Evolutionary conservation across 2,888 invertebrate species (phyloP).

Genomic region (Papilio gigon): DNA sequence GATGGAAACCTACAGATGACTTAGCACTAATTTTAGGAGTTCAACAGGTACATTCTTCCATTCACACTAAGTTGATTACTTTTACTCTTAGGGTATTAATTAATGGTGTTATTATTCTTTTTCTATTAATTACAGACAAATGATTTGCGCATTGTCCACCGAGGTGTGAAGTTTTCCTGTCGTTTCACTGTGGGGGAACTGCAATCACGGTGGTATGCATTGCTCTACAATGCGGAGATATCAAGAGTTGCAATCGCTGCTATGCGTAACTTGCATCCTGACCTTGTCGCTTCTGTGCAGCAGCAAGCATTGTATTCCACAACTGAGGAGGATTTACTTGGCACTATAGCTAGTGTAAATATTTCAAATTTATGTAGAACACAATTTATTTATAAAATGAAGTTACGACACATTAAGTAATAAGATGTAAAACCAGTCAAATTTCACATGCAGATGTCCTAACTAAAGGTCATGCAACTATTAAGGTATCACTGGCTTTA

Average conservation of each 20-base stretch:
- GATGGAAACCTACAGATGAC: slow-evolving; percentile 99
- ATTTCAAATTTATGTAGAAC: not conserved
- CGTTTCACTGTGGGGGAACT: slow-evolving; percentile 96
- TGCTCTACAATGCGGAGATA: slow-evolving; percentile 97
- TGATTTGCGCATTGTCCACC: slow-evolving; percentile 90
- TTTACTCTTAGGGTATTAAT: not conserved
- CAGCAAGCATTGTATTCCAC: slow-evolving; percentile 94
- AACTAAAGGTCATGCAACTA: no score
- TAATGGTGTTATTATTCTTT: not conserved
- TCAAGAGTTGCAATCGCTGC: slow-evolving; percentile 95
- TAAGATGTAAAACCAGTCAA: not conserved
- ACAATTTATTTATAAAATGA: no score
- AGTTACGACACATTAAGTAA: no score
- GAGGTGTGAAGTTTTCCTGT: slow-evolving; percentile 97
- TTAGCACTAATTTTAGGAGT: slow-evolving; percentile 95
- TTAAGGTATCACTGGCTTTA: no score
- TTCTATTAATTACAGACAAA: slow-evolving; percentile 82
- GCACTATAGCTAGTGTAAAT: slow-evolving; percentile 87
- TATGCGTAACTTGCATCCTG: slow-evolving; percentile 96
- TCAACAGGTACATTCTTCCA: slow-evolving; percentile 85
- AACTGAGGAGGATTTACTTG: slow-evolving; percentile 93
- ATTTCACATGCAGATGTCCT: not conserved
- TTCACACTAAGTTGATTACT: not conserved
- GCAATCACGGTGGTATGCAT: slow-evolving; percentile 97
- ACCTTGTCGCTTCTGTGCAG: slow-evolving; percentile 92